phyloP scores from a whole-genome alignment of 2,888 invertebrate species.

The Polyploca ridens region DNA sequence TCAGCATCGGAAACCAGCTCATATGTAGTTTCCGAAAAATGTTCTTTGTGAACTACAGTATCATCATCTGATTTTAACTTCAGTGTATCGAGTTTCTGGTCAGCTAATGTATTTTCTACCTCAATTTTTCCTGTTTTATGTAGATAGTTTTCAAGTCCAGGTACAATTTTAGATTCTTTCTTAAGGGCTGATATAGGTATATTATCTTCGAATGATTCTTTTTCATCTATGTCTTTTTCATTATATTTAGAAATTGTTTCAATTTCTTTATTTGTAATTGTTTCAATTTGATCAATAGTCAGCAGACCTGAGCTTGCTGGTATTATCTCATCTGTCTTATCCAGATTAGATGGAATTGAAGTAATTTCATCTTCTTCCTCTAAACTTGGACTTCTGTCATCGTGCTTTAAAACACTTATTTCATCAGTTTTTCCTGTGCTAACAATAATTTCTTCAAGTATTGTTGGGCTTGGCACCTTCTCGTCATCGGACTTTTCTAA shows the following conservation, averaged over 20 bases:
- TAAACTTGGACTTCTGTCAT: neutral
- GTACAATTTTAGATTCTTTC: neutral
- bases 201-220: slow-evolving; percentile 23
- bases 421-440: neutral
- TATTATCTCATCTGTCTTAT: slow-evolving; percentile 18
- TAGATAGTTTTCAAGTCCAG: neutral
- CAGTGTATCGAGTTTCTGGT: neutral
- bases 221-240: slow-evolving; percentile 49
- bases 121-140: neutral
- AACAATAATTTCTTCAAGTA: neutral
- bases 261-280: slow-evolving; percentile 37
- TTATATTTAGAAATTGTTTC: slow-evolving; percentile 37
- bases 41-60: slow-evolving; percentile 15
- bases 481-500: slow-evolving; percentile 4
- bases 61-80: slow-evolving; percentile 1
- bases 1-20: slow-evolving; percentile 20
- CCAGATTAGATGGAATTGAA: slow-evolving; percentile 4
- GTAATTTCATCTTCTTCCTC: neutral
- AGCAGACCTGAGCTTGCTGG: neutral
- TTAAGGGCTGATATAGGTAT: neutral
- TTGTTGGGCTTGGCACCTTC: slow-evolving; percentile 19
- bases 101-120: neutral
- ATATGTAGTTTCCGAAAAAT: slow-evolving; percentile 12
- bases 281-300: slow-evolving; percentile 13
- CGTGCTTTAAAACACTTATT: neutral